Percentiles rank a stretch among this genome's conserved stretches.
Evolutionary conservation across 2,113 vertebrate species (phyloP).

Genomic region (Limnothrissa miodon): DNA sequence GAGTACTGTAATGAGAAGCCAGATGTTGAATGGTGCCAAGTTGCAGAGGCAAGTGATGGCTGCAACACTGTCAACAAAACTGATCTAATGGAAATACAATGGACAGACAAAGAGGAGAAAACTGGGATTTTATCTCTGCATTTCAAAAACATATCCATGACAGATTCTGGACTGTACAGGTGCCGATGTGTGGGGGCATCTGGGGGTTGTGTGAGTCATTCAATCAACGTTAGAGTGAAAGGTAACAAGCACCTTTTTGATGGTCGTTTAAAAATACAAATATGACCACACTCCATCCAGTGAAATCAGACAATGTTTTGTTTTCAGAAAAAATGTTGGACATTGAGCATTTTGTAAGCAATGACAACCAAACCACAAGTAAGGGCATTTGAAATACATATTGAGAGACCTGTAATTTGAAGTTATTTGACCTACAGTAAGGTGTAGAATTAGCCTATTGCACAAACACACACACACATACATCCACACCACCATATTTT

Average conservation of each 20-base stretch:
- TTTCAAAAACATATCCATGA: constrained; percentile 34
- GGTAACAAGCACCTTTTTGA: constrained; percentile 49
- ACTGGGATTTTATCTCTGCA: constrained; percentile 17
- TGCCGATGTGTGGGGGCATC: constrained; percentile 18
- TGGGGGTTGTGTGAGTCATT: accelerated
- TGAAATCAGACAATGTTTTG: not conserved
- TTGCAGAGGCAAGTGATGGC: accelerated
- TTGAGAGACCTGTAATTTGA: not conserved
- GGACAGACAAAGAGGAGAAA: accelerated
- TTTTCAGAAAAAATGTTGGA: not conserved
- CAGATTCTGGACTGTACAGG: constrained; percentile 55
- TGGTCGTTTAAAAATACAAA: constrained; percentile 1
- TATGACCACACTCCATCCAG: not conserved
- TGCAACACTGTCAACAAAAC: not conserved
- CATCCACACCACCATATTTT: not conserved
- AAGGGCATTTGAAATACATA: constrained; percentile 25
- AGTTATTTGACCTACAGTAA: not conserved
- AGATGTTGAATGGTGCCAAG: constrained; percentile 51
- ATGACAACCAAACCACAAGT: constrained; percentile 26
- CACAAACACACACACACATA: too few species aligned
- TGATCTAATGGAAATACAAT: constrained; percentile 28
- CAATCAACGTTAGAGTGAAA: constrained; percentile 46
- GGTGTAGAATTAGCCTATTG: too few species aligned
- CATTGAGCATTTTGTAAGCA: not conserved
- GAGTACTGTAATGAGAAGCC: not conserved